Percentiles rank a stretch among this genome's conserved stretches.
Evolutionary conservation across 2,797 vertebrate species (phyloP).

Genomic region (Microctenopoma steveboyesi): DNA sequence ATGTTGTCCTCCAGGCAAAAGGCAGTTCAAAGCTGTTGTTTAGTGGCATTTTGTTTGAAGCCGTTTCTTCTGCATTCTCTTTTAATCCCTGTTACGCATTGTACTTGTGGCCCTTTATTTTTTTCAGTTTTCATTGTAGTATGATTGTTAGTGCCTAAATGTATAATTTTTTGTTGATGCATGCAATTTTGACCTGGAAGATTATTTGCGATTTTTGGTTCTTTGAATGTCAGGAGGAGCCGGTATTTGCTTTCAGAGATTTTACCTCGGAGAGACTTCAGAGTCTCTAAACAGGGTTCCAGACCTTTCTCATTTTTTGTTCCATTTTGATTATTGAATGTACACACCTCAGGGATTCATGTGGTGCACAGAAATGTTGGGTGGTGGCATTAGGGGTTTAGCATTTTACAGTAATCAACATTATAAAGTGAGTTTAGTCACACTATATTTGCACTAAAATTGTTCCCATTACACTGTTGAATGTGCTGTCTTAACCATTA

Average conservation of each 20-base stretch:
- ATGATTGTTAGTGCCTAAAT: slow-evolving; percentile 47
- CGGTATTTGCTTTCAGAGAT: slow-evolving; percentile 15
- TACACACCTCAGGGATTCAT: slow-evolving; percentile 38
- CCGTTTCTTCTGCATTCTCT: slow-evolving; percentile 31
- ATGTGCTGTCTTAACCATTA: slow-evolving; percentile 43
- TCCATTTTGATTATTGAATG: slow-evolving; percentile 34
- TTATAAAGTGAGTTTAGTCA: slow-evolving; percentile 17
- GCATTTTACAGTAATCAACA: slow-evolving; percentile 14
- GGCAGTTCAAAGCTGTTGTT: slow-evolving; percentile 80
- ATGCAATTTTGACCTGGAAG: slow-evolving; percentile 11
- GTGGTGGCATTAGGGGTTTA: slow-evolving; percentile 21
- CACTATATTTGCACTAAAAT: slow-evolving; percentile 66
- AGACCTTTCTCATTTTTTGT: neutral
- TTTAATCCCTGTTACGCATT: slow-evolving; percentile 46
- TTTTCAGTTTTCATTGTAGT: slow-evolving; percentile 45
- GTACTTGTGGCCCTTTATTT: slow-evolving; percentile 21
- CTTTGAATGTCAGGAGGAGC: slow-evolving; percentile 21
- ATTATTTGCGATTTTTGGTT: slow-evolving; percentile 9
- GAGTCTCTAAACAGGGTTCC: slow-evolving; percentile 12
- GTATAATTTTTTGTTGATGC: slow-evolving; percentile 22
- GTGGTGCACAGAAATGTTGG: slow-evolving; percentile 26
- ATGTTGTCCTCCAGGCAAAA: slow-evolving; percentile 78
- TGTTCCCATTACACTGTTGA: slow-evolving; percentile 42
- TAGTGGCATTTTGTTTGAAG: slow-evolving; percentile 61
- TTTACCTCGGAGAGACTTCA: slow-evolving; percentile 1